phyloP scores from a whole-genome alignment of 2,888 invertebrate species.

The Lithophane leautieri region DNA sequence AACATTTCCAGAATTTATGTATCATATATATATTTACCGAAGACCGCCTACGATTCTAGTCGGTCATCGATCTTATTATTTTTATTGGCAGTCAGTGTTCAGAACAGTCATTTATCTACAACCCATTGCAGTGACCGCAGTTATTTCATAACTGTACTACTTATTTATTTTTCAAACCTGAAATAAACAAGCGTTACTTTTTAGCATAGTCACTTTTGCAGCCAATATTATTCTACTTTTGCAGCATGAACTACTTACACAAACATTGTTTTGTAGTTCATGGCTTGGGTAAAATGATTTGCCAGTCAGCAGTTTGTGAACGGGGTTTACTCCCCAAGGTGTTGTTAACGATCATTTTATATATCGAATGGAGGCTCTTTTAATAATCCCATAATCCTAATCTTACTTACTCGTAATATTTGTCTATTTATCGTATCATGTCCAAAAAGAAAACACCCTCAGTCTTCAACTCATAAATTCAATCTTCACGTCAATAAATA shows the following conservation, averaged over 20 bases:
- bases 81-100: conserved; percentile 1
- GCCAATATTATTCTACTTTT: neutral
- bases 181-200: conserved; percentile 17
- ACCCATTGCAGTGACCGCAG: neutral
- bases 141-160: conserved; percentile 18
- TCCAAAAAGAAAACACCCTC: neutral
- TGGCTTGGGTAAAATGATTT: neutral
- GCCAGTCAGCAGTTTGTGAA: neutral
- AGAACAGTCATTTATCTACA: conserved; percentile 1
- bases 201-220: neutral
- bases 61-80: neutral
- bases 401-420: neutral
- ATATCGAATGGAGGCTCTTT: neutral
- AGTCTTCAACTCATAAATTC: conserved; percentile 15
- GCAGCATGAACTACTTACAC: neutral
- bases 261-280: neutral
- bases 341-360: neutral
- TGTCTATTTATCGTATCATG: neutral
- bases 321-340: too few relatives aligned
- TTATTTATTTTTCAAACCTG: neutral
- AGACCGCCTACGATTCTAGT: too few relatives aligned
- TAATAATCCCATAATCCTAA: neutral
- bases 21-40: too few relatives aligned
- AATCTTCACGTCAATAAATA: conserved; percentile 7
- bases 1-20: neutral